Percentiles rank a stretch among this genome's conserved stretches.
Evolutionary conservation across 2,113 vertebrate species (phyloP).

Genomic region (Centropus bengalensis): DNA sequence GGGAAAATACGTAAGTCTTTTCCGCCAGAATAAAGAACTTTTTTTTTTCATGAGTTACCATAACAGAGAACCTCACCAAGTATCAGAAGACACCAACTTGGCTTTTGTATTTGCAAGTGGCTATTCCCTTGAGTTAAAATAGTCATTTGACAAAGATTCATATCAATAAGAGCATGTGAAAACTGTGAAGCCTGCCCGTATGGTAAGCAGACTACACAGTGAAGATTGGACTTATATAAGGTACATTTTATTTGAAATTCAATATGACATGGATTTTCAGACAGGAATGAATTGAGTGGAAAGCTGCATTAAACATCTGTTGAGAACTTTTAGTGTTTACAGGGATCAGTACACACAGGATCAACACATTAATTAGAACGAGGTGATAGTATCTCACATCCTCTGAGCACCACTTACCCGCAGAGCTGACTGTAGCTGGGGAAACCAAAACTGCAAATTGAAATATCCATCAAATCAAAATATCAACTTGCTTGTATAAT

Average conservation of each 20-base stretch:
- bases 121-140: not conserved
- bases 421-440: not conserved
- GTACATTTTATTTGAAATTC: not conserved
- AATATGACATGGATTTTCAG: not conserved
- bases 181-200: not conserved
- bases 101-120: not conserved
- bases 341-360: not conserved
- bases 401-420: not conserved
- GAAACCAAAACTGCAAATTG: not conserved
- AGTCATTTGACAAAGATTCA: not conserved
- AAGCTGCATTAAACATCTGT: not conserved
- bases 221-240: not conserved
- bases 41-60: not conserved
- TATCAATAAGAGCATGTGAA: not conserved
- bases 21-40: not conserved
- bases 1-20: not conserved
- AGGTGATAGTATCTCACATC: not conserved
- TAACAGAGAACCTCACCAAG: not conserved
- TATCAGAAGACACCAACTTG: not conserved
- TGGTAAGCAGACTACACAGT: not conserved
- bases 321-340: not conserved
- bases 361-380: not conserved
- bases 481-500: not conserved
- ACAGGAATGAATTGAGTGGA: not conserved
- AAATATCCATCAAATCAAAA: slow-evolving; percentile 17